phyloP scores from a whole-genome alignment of 2,797 vertebrate species.

The Tachyglossus aculeatus region DNA sequence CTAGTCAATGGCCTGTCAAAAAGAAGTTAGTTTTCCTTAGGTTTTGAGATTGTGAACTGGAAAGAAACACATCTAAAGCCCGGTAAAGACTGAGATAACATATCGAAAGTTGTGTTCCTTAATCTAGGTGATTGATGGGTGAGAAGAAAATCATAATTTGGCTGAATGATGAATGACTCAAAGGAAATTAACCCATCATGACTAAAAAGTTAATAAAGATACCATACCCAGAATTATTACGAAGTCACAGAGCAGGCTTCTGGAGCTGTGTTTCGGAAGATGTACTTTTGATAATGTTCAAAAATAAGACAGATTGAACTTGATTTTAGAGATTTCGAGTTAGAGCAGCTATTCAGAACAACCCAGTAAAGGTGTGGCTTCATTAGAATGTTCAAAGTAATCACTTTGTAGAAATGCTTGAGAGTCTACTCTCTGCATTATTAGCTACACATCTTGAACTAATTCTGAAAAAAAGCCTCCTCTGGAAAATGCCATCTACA shows the following conservation, averaged over 20 bases:
- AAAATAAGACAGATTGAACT: not conserved
- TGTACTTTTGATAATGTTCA: not conserved
- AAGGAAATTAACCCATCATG: constrained; percentile 14
- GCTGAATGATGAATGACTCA: constrained; percentile 33
- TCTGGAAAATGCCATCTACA: too few relatives aligned
- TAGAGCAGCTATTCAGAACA: not conserved
- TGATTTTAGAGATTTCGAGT: not conserved
- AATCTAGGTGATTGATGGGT: constrained; percentile 48
- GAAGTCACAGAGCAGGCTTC: constrained; percentile 13
- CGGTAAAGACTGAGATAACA: not conserved
- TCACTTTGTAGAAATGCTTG: not conserved
- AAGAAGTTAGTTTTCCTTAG: constrained; percentile 26
- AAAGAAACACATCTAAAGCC: constrained; percentile 7
- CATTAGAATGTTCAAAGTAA: not conserved
- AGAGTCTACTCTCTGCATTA: too few relatives aligned
- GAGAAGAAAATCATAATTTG: constrained; percentile 33
- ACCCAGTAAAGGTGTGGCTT: not conserved
- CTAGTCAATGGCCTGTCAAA: constrained; percentile 41
- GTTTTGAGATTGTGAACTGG: constrained; percentile 13
- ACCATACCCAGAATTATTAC: constrained; percentile 7
- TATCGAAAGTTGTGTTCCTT: not conserved
- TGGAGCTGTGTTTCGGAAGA: constrained; percentile 14
- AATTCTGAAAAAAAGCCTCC: too few relatives aligned
- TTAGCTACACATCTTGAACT: too few relatives aligned
- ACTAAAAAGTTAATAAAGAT: constrained; percentile 19